Base-by-base conservation (phyloP, 2,888 invertebrate species). In the Clivina fossor region DNA sequence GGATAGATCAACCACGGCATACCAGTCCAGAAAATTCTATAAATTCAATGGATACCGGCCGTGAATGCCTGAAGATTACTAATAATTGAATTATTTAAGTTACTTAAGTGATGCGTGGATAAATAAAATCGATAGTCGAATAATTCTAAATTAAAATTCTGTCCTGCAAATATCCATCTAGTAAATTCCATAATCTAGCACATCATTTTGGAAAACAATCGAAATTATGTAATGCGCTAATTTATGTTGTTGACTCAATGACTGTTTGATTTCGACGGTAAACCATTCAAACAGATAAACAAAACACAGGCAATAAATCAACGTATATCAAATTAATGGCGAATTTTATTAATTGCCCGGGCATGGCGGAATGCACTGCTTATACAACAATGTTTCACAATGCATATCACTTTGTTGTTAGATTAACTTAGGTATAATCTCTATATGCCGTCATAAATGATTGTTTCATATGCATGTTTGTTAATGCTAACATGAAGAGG, bases 381-480 rank as follows among this genome's bases (percentile, higher is more conserved):
- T 2, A 9, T 40, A 19, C 40, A 9, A 40, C 19, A 7, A 19
- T 9, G 40, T 40, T 40, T 16, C 40, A 40, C 40, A 16, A 22
- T 19, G 20, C 9, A 13, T 40, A 18, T 40, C 40, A 40, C 19
- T 40, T 19, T 40, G 22, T 22, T 4, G 22, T 40, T 40, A 40
- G 40, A 40, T 40, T 40, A 19, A 40, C 20, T 40, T 40, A 20
- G n/a, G n/a, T n/a, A n/a, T n/a, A n/a, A n/a, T n/a, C n/a, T n/a
- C n/a, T n/a, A n/a, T n/a, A 18, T 38, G 18, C 40, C 33, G 33
- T 33, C 16, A 16, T 7, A 33, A 33, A 15, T 7, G 33, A 7
- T 13, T 8, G 16, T 15, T 33, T 7, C 13, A 13, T 32, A 32
- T 33, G 13, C 13, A 2, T 7, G 33, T 16, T 15, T 16, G n/a